Percentiles rank a stretch among this genome's conserved stretches.
Conservation (phyloP, 2,888 invertebrate species). For the Cacoxenus indagator region DNA sequence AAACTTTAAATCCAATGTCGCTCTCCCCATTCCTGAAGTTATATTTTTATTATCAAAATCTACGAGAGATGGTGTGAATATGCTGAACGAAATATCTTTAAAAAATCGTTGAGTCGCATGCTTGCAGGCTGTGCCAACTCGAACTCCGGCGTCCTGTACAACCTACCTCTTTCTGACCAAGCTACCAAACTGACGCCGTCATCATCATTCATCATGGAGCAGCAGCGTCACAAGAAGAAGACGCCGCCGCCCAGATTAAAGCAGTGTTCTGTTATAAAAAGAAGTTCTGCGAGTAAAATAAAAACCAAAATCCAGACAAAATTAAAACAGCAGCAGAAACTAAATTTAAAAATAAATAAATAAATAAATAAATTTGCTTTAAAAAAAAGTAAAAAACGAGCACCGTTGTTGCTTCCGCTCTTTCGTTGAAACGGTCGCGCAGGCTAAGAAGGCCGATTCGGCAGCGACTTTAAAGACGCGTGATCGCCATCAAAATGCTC, state of each 20-base stretch:
- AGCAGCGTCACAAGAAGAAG: background rate
- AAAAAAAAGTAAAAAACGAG: conserved; percentile 21
- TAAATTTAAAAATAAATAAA: conserved; percentile 39
- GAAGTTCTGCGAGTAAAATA: background rate
- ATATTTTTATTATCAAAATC: too few species aligned
- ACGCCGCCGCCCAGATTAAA: background rate
- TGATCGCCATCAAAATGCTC: conserved; percentile 65
- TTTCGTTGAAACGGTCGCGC: too few species aligned
- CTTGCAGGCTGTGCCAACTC: too few species aligned
- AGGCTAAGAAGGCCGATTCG: conserved; percentile 42
- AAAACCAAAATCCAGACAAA: conserved; percentile 16
- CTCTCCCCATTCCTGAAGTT: too few species aligned
- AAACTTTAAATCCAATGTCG: too few species aligned
- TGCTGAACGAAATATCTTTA: too few species aligned
- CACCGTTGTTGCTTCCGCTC: too few species aligned
- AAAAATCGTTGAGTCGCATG: too few species aligned
- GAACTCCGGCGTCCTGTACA: too few species aligned
- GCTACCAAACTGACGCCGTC: background rate
- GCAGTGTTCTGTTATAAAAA: background rate
- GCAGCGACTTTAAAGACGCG: conserved; percentile 56
- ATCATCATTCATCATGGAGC: background rate
- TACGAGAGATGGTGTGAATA: too few species aligned
- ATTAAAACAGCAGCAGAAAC: too few species aligned
- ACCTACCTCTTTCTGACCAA: background rate
- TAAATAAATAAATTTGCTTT: conserved; percentile 3